These are phyloP conservation scores for Lucinisca nassula DNA, from an alignment of 2,888 invertebrate genomes.

Conservation along the genomic window DNA sequence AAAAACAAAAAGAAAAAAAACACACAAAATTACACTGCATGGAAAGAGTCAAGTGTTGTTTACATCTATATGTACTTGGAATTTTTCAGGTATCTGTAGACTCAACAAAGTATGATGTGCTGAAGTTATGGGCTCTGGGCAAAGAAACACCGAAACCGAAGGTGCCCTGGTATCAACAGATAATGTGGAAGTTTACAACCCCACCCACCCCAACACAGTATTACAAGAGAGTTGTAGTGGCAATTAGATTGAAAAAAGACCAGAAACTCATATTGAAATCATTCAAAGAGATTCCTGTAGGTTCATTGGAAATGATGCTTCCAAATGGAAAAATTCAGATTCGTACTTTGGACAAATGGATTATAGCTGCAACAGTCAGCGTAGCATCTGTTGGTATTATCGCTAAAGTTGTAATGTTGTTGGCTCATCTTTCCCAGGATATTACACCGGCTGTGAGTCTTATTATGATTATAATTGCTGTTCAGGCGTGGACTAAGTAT, in stretches of 20 bases:
- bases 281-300: slow-evolving; percentile 86
- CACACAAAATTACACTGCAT: too few species aligned
- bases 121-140: slow-evolving; percentile 87
- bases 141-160: slow-evolving; percentile 73
- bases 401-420: slow-evolving; percentile 81
- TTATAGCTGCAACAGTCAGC: slow-evolving; percentile 74
- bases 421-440: slow-evolving; percentile 79
- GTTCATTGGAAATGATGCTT: slow-evolving; percentile 84
- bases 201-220: slow-evolving; percentile 75
- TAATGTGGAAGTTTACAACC: slow-evolving; percentile 60
- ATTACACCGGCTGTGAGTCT: slow-evolving; percentile 81
- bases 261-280: slow-evolving; percentile 86
- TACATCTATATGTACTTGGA: too few species aligned
- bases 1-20: too few species aligned
- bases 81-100: slow-evolving; percentile 85
- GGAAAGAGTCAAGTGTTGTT: too few species aligned
- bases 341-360: slow-evolving; percentile 78
- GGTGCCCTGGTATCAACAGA: slow-evolving; percentile 71
- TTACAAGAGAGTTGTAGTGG: slow-evolving; percentile 87
- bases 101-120: slow-evolving; percentile 84
- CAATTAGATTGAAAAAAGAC: slow-evolving; percentile 85
- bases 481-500: slow-evolving; percentile 80
- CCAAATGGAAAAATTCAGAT: slow-evolving; percentile 85
- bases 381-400: slow-evolving; percentile 79
- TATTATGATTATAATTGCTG: slow-evolving; percentile 77